Percentiles rank a stretch among this genome's conserved stretches.
phyloP scores from a whole-genome alignment of 2,797 vertebrate genomes.

The Mormyrops attenuatus region DNA sequence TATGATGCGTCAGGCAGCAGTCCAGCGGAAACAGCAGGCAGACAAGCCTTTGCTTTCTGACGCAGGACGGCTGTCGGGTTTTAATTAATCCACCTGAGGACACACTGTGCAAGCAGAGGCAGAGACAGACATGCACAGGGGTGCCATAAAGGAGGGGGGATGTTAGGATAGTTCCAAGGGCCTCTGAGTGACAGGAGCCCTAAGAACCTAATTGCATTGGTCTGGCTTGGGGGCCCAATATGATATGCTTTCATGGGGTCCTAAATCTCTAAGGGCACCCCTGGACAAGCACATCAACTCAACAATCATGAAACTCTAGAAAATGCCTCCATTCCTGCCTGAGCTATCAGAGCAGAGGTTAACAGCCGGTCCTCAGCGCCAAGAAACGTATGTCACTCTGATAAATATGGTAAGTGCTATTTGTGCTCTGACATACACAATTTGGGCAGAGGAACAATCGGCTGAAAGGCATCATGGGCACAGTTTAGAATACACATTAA shows the following conservation, averaged over 20 bases:
- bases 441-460: background rate
- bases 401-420: background rate
- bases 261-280: background rate
- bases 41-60: background rate
- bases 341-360: background rate
- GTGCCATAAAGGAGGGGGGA: background rate
- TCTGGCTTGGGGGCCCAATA: background rate
- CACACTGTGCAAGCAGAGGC: background rate
- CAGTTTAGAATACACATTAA: background rate
- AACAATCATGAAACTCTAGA: background rate
- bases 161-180: background rate
- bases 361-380: background rate
- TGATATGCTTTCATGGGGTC: background rate
- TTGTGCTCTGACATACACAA: background rate
- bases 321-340: background rate
- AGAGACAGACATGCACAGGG: background rate
- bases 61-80: background rate
- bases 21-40: background rate
- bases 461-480: background rate
- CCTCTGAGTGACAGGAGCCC: background rate
- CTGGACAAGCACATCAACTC: background rate
- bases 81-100: constrained; percentile 3
- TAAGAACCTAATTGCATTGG: background rate
- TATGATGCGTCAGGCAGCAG: background rate
- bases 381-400: background rate